Conservation (phyloP, 1,140 invertebrate genomes). For the roundworm (Caenorhabditis elegans) region DNA sequence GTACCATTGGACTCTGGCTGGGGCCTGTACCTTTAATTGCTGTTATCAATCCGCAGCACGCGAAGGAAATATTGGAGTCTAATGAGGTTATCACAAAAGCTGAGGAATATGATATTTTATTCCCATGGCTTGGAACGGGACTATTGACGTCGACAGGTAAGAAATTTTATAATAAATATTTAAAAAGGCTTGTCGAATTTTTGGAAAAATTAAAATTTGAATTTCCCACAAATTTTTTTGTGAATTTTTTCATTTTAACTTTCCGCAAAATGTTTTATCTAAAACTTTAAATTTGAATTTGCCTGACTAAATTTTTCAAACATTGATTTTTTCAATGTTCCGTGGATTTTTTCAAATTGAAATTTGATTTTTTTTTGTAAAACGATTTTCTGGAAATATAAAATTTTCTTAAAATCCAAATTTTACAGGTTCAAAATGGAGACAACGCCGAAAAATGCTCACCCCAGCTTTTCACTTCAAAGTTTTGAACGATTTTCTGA, state of each 20-base stretch:
- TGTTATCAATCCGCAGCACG: constrained; percentile 36
- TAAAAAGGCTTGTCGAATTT: no score
- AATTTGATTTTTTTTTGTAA: no score
- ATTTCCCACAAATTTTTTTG: not conserved
- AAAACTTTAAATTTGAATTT: no score
- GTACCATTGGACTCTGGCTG: constrained; percentile 40
- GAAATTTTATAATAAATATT: no score
- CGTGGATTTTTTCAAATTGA: no score
- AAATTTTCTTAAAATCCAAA: no score
- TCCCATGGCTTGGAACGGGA: constrained; percentile 48
- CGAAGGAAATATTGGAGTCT: constrained; percentile 43
- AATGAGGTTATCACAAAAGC: constrained; percentile 47
- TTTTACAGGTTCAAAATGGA: constrained; percentile 73
- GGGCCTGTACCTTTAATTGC: constrained; percentile 39
- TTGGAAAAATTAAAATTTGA: not conserved
- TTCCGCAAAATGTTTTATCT: no score
- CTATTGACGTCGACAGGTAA: constrained; percentile 39
- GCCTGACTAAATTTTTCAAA: no score
- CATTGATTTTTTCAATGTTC: no score
- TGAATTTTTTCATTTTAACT: not conserved
- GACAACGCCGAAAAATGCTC: constrained; percentile 77
- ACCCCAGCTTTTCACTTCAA: constrained; percentile 82
- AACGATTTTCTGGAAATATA: not conserved
- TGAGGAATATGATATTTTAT: constrained; percentile 47
- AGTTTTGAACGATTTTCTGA: not conserved